Evolutionary conservation across 2,888 invertebrate species (phyloP).

Genomic region (Himalopsyche kuldschensis): DNA sequence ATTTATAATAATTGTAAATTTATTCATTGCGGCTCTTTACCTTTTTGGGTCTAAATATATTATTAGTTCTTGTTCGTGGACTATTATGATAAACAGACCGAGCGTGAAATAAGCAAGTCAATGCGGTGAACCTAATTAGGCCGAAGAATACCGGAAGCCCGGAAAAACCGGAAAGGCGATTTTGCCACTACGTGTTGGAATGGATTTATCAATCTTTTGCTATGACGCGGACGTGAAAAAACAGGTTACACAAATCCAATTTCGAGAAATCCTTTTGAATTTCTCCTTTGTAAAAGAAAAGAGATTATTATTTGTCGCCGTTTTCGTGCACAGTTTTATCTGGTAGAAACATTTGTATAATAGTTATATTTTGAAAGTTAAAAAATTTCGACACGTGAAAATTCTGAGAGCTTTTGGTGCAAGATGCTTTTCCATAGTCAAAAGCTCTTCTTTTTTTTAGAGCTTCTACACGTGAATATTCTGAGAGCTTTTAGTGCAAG

Average conservation of each 20-base stretch:
- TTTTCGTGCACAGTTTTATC: no score
- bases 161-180: background rate
- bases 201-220: background rate
- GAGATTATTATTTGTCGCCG: no score
- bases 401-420: no score
- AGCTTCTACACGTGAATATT: no score
- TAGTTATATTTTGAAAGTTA: no score
- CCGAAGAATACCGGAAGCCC: background rate
- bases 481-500: no score
- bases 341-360: no score
- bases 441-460: no score
- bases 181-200: background rate
- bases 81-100: background rate
- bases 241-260: background rate
- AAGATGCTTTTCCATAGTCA: no score
- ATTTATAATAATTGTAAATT: background rate
- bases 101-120: background rate
- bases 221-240: background rate
- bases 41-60: background rate
- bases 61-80: background rate
- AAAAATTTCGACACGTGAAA: no score
- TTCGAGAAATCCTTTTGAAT: background rate
- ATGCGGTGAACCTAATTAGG: background rate
- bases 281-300: no score
- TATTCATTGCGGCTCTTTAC: background rate